Evolutionary conservation across 2,113 vertebrate species (phyloP).

Genomic region (Columba livia): DNA sequence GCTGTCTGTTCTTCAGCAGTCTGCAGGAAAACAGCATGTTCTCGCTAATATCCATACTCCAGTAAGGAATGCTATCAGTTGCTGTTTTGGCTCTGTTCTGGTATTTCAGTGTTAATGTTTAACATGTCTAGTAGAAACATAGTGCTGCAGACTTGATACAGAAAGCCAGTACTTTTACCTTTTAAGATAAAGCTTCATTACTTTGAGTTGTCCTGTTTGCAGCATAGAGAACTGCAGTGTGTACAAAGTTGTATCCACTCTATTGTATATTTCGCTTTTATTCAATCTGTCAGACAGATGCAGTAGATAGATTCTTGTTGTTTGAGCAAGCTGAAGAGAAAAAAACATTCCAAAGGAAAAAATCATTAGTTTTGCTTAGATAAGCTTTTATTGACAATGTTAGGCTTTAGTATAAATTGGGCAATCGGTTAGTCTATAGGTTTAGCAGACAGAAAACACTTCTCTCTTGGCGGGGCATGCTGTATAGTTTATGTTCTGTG

Average conservation of each 20-base stretch:
- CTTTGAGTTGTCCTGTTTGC: neutral
- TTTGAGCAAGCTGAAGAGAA: neutral
- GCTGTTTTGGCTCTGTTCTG: neutral
- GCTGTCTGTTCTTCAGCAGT: neutral
- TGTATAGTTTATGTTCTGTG: neutral
- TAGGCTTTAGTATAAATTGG: neutral
- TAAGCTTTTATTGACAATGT: neutral
- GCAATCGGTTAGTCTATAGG: neutral
- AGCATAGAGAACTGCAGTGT: neutral
- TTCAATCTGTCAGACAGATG: neutral
- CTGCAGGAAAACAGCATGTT: neutral
- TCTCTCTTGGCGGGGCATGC: neutral
- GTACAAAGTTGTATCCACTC: neutral
- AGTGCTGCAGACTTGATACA: neutral
- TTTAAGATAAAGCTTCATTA: neutral
- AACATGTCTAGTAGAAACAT: neutral
- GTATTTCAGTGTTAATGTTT: neutral
- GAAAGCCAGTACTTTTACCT: neutral
- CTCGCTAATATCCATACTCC: neutral
- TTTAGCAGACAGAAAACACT: neutral
- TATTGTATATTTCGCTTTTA: fast-evolving
- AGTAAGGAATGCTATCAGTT: neutral
- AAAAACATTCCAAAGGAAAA: neutral
- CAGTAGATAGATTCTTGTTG: neutral
- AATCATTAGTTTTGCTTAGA: neutral